Conservation (phyloP, 1,140 invertebrate genomes). For the Ceratina calcarata region DNA sequence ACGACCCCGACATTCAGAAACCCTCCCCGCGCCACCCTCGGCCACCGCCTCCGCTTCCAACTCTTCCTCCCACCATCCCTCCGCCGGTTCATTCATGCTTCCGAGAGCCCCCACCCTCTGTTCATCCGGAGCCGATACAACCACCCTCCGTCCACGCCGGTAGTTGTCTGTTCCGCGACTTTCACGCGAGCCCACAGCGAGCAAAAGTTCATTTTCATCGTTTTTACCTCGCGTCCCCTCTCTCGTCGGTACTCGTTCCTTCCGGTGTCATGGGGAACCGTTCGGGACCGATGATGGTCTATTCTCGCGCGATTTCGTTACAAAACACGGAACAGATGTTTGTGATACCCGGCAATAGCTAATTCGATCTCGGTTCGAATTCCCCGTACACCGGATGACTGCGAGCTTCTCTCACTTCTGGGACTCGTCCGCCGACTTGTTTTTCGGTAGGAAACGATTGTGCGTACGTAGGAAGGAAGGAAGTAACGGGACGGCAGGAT, state of each 20-base stretch:
- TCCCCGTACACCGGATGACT: background rate
- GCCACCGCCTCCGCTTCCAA: constrained; percentile 43
- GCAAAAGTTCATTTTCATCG: background rate
- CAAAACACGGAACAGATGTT: background rate
- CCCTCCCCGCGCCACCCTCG: constrained; percentile 58
- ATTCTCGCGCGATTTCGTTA: background rate
- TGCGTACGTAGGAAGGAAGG: constrained; percentile 68
- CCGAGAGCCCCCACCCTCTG: constrained; percentile 52
- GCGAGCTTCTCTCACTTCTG: constrained; percentile 7
- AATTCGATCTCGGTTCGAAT: background rate
- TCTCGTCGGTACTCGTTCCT: background rate
- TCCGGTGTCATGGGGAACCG: background rate
- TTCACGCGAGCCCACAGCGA: background rate
- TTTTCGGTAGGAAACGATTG: constrained; percentile 52
- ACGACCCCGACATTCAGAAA: constrained; percentile 80
- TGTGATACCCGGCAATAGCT: background rate
- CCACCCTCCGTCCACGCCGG: constrained; percentile 32
- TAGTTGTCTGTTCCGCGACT: constrained; percentile 17
- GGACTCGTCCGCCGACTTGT: constrained; percentile 14
- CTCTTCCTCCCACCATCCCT: constrained; percentile 59
- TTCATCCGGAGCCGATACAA: constrained; percentile 55
- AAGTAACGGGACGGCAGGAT: constrained; percentile 70
- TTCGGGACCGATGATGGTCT: background rate
- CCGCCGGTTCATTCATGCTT: constrained; percentile 77
- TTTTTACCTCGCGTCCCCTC: background rate